Evolutionary conservation across 2,888 invertebrate genomes (phyloP).

Genomic region (Andricus quercusramuli): DNA sequence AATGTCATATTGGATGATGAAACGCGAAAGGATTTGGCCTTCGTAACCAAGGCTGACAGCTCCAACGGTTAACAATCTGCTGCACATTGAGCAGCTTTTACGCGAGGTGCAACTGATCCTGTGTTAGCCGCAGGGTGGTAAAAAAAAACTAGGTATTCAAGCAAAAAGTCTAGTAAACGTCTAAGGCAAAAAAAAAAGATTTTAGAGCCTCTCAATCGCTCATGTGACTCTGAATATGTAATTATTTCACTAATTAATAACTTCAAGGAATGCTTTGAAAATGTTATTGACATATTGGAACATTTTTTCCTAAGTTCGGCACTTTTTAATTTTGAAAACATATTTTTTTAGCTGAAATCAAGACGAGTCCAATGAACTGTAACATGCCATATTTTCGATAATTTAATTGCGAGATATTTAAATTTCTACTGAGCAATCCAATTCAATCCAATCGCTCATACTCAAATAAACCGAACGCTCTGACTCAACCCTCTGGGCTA

Average conservation of each 20-base stretch:
- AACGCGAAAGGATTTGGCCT: conserved; percentile 75
- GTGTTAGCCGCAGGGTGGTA: not conserved
- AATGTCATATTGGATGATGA: conserved; percentile 65
- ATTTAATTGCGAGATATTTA: not conserved
- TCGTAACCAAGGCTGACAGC: conserved; percentile 71
- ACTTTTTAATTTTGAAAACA: not conserved
- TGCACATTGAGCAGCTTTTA: conserved; percentile 50
- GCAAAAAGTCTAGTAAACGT: not conserved
- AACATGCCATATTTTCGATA: not conserved
- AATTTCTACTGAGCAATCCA: not conserved
- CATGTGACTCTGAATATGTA: not conserved
- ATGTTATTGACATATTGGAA: not conserved
- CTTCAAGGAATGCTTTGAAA: not conserved
- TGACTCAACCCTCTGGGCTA: too few relatives aligned
- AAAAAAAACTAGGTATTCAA: not conserved
- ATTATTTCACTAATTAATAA: not conserved
- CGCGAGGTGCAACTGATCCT: conserved; percentile 46
- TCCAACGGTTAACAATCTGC: conserved; percentile 60
- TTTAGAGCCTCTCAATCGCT: too few relatives aligned
- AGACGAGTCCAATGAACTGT: not conserved
- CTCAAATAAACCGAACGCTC: not conserved
- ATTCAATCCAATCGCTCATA: not conserved
- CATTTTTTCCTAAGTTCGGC: not conserved
- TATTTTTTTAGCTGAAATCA: not conserved
- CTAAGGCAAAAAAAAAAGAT: not conserved